Percentiles rank a stretch among this genome's conserved stretches.
These are phyloP conservation scores for Sminthopsis crassicaudata DNA, from an alignment of 2,113 vertebrate species.

Conservation along the genomic window DNA sequence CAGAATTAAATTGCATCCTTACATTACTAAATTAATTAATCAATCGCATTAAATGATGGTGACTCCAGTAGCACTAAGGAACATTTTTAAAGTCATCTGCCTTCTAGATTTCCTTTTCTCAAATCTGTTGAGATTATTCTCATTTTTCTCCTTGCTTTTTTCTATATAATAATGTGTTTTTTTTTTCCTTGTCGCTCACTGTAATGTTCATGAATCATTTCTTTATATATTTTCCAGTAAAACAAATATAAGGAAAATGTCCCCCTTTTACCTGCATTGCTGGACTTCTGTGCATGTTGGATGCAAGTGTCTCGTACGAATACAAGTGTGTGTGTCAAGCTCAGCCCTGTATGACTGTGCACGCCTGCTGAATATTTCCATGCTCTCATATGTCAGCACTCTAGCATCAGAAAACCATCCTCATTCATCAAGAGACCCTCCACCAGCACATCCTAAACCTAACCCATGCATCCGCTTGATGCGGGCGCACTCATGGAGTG, in stretches of 20 bases:
- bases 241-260: constrained; percentile 61
- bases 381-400: constrained; percentile 8
- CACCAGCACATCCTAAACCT: background rate
- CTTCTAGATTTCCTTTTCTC: constrained; percentile 22
- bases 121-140: constrained; percentile 26
- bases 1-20: constrained; percentile 8
- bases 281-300: constrained; percentile 69
- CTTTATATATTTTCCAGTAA: constrained; percentile 72
- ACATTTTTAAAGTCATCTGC: background rate
- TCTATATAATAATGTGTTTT: constrained; percentile 43
- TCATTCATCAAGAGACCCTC: constrained; percentile 25
- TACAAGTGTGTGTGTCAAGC: constrained; percentile 41
- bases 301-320: constrained; percentile 35
- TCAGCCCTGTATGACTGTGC: constrained; percentile 66
- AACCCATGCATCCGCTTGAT: background rate
- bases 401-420: background rate
- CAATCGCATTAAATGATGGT: background rate
- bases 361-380: constrained; percentile 54
- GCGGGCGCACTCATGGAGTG: background rate
- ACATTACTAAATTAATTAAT: constrained; percentile 17
- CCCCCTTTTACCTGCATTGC: constrained; percentile 37
- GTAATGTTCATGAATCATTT: constrained; percentile 65
- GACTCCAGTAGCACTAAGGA: background rate
- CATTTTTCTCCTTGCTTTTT: constrained; percentile 57
- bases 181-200: constrained; percentile 60